phyloP scores from a whole-genome alignment of 2,888 invertebrate genomes.

The Sarcophaga subvicina region DNA sequence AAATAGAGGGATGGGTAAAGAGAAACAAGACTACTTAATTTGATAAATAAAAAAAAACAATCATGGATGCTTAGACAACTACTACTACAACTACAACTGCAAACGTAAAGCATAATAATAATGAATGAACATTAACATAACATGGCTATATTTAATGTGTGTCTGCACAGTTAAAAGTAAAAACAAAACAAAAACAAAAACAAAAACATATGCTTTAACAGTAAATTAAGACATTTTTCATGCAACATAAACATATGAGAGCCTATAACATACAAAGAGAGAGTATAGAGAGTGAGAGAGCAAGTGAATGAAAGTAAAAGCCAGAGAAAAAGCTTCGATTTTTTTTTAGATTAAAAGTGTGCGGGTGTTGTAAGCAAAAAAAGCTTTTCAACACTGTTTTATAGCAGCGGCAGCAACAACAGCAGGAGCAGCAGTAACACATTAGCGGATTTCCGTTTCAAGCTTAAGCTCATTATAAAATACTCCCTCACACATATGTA shows the following conservation, averaged over 20 bases:
- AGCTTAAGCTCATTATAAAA: slow-evolving; percentile 28
- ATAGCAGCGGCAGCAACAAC: not conserved
- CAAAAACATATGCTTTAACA: slow-evolving; percentile 38
- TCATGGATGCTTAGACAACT: not conserved
- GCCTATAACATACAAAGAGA: not conserved
- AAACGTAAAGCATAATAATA: not conserved
- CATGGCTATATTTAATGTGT: not conserved
- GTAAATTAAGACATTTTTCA: not conserved
- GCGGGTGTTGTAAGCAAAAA: slow-evolving; percentile 22
- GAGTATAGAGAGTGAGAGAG: not conserved
- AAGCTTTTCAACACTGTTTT: slow-evolving; percentile 7
- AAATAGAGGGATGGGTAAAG: not conserved
- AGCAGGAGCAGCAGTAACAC: not conserved
- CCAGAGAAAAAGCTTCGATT: slow-evolving; percentile 29
- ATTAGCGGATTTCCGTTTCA: slow-evolving; percentile 50
- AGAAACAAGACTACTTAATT: slow-evolving; percentile 50
- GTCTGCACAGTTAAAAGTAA: not conserved
- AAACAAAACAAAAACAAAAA: not conserved
- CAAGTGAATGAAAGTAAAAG: not conserved
- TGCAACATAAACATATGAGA: slow-evolving; percentile 15
- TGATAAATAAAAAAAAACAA: slow-evolving; percentile 18
- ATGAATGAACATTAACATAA: not conserved
- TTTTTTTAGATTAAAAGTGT: not conserved
- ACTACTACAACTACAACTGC: not conserved
- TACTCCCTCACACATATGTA: slow-evolving; percentile 36